Base-by-base conservation (phyloP, 1,140 invertebrate species). In the Augochlora pura region DNA sequence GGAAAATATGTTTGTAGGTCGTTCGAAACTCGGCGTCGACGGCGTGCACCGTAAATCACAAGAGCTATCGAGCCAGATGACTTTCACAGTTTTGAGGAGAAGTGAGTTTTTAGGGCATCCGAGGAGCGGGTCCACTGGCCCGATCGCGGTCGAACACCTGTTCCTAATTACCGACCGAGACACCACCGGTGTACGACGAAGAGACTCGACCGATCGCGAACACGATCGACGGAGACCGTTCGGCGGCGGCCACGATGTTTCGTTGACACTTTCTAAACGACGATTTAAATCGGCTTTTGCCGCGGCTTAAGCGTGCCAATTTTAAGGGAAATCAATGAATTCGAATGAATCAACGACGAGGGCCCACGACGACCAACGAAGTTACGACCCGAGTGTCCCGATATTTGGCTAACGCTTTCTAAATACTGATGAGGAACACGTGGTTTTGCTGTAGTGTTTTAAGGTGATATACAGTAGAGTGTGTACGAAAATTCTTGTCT, bases 1-100 rank as follows among this genome's bases (percentile, higher is more conserved):
- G 49, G 16, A 49, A 79, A 74, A 74, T 74, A 62, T 79, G 42
- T 74, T 74, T 79, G 42, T 79, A 21, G 63, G 42, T 23, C 54
- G 18, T 9, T n/a, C 52, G 52, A 66, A 57, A 66, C 57, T 27
- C 12, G 25, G n/a, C 38, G 14, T 46, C 2, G 32, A 16, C 23
- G 42, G 21, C 65, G 57, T 52, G 10, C 39, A 7, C 27, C n/a
- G 23, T 63, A 39, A 69, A 62, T 42, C n/a, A 25, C 21, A 3
- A 38, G 60, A 72, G 27, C 3, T 18, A 60, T 16, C 21, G 14
- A 14, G 4, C n/a, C n/a, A 49, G 10, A 49, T 60, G 52, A 74
- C 38, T 38, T 72, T 78, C 69, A 38, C 23, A 10, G 18, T 71
- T 54, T 42, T 54, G 1, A 63, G 27, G 32, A 25, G 16, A 16